Evolutionary conservation across 53 echinoderm and acorn worm genomes (phyloP).

Genomic region (Temnopleurus reevesii): DNA sequence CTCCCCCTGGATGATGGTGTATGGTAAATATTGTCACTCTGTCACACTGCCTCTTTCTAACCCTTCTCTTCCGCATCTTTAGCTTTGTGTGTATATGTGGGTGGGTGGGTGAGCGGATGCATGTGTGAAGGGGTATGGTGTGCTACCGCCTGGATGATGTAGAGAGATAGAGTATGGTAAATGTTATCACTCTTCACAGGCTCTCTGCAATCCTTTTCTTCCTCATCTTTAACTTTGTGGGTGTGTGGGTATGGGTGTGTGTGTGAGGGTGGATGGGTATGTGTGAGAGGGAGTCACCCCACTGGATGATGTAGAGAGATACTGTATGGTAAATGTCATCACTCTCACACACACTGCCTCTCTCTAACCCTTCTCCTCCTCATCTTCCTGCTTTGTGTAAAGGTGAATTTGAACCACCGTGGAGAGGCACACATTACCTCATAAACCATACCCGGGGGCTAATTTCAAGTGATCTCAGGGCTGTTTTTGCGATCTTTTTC

Average conservation of each 20-base stretch:
- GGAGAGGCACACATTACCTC: slow-evolving; percentile 54
- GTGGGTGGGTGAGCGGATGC: not conserved
- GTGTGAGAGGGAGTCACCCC: not conserved
- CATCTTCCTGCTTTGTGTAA: slow-evolving; percentile 15
- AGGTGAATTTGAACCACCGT: slow-evolving; percentile 41
- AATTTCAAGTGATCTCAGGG: slow-evolving; percentile 49
- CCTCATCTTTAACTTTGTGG: no score
- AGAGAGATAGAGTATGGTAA: no score
- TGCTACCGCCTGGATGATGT: no score
- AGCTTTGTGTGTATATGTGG: not conserved
- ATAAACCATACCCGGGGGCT: slow-evolving; percentile 48
- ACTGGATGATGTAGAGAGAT: not conserved
- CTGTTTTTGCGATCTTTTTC: slow-evolving; percentile 59
- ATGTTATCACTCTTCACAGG: no score
- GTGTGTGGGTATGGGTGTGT: no score
- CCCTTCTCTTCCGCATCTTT: no score
- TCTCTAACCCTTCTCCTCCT: slow-evolving; percentile 1
- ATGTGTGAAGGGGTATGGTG: not conserved
- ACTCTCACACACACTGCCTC: not conserved
- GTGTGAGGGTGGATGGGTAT: not conserved
- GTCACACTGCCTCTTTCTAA: no score
- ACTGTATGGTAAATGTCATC: slow-evolving; percentile 35
- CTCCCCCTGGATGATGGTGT: no score
- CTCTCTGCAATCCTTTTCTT: no score
- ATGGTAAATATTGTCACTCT: no score